Percentiles rank a stretch among this genome's conserved stretches.
These are phyloP conservation scores for Drosophila vallismaia DNA, from an alignment of 2,888 invertebrate species.

Conservation along the genomic window DNA sequence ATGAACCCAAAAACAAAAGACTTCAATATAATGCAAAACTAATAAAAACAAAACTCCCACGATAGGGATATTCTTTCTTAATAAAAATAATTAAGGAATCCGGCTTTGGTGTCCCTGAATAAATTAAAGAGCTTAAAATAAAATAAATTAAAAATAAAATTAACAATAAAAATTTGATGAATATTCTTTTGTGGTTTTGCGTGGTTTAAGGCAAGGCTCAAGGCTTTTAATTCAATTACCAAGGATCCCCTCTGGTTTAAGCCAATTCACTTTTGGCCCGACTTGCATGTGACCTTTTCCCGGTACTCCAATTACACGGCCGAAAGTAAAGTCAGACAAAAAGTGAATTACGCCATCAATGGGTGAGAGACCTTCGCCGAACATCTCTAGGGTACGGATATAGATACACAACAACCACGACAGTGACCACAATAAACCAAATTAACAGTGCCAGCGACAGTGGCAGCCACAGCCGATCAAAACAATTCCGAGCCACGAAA, in stretches of 20 bases:
- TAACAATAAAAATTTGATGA: neutral
- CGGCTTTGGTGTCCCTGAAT: too few species aligned
- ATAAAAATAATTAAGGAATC: too few species aligned
- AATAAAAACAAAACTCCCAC: slow-evolving; percentile 15
- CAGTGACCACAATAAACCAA: slow-evolving; percentile 71
- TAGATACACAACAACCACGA: neutral
- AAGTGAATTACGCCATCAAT: slow-evolving; percentile 64
- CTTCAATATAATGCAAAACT: neutral
- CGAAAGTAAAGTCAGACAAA: slow-evolving; percentile 29
- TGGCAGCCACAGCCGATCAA: slow-evolving; percentile 63
- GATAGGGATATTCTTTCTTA: neutral
- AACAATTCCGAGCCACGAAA: slow-evolving; percentile 54
- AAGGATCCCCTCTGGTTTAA: neutral
- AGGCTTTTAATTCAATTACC: neutral
- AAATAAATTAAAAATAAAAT: too few species aligned
- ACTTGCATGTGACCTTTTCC: slow-evolving; percentile 19
- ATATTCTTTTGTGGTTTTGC: neutral
- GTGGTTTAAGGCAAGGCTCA: too few species aligned
- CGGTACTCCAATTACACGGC: slow-evolving; percentile 58
- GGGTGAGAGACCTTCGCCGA: slow-evolving; percentile 65
- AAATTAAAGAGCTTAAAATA: too few species aligned
- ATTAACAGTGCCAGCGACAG: slow-evolving; percentile 64
- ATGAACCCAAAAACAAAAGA: neutral
- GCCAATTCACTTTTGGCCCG: neutral
- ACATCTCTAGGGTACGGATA: slow-evolving; percentile 28